Evolutionary conservation across 2,797 vertebrate genomes (phyloP), one percentile per base, ranked within the genome.

Genomic region (Rhinella marina): DNA sequence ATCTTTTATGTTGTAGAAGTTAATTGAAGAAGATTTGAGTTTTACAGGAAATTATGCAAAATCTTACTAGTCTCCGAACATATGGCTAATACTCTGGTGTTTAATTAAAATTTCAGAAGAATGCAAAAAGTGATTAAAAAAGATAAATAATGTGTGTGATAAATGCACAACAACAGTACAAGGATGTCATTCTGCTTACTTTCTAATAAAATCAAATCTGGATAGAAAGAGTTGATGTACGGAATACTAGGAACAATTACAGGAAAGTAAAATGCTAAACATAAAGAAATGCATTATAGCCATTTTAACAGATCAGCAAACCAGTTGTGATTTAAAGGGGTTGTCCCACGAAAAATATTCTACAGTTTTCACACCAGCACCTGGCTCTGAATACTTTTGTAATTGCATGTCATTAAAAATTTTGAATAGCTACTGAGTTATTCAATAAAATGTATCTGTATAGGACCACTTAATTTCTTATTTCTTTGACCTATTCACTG

Each of bases 301-400:
- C 62, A 25, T 66, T 85, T 78, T 77, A 78, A 78, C 50, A 85
- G 66, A 85, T 78, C 57, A 62, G 56, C 72, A 77, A 76, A 85
- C 21, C 66, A 57, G 27, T 84, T 62, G 29, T 62, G 41, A 62
- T 78, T 75, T n/a, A n/a, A n/a, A n/a, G n/a, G n/a, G n/a, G n/a
- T n/a, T n/a, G n/a, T n/a, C n/a, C n/a, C n/a, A n/a, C n/a, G n/a
- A n/a, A n/a, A n/a, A n/a, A n/a, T n/a, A n/a, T n/a, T n/a, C n/a
- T n/a, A n/a, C n/a, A n/a, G n/a, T n/a, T n/a, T n/a, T n/a, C n/a
- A n/a, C n/a, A n/a, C n/a, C n/a, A n/a, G n/a, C n/a, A n/a, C n/a
- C n/a, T n/a, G n/a, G n/a, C n/a, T n/a, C n/a, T n/a, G n/a, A n/a
- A n/a, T n/a, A n/a, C n/a, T n/a, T n/a, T n/a, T n/a, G n/a, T n/a